Evolutionary conservation across 1,140 invertebrate genomes (phyloP).

Genomic region (Sesamia nonagrioides): DNA sequence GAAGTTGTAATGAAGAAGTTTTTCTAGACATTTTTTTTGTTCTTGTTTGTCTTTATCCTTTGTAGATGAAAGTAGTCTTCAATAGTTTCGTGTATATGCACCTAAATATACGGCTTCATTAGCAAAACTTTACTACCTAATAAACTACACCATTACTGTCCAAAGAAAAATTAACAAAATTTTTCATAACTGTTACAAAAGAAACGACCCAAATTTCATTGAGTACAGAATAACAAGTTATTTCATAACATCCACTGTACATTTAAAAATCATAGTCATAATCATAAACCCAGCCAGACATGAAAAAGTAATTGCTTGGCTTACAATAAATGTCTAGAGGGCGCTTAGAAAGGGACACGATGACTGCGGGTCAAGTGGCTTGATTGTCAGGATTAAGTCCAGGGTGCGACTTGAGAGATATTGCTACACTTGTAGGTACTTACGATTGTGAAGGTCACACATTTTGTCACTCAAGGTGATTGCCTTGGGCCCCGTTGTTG

Average conservation of each 20-base stretch:
- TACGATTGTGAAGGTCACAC: background rate
- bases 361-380: slow-evolving; percentile 35
- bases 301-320: slow-evolving; percentile 35
- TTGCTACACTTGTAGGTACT: slow-evolving; percentile 19
- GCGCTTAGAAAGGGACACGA: slow-evolving; percentile 25
- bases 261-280: slow-evolving; percentile 34
- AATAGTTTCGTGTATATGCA: no score
- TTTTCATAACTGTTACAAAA: background rate
- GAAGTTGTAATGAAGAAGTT: slow-evolving; percentile 20
- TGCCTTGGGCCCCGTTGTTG: background rate
- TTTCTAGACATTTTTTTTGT: background rate
- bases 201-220: background rate
- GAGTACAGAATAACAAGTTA: background rate
- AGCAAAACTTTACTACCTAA: no score
- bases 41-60: background rate
- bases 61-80: no score
- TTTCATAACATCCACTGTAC: background rate
- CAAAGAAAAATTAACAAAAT: no score
- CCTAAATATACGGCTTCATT: no score
- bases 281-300: slow-evolving; percentile 26
- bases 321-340: slow-evolving; percentile 25
- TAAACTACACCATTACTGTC: no score
- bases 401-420: slow-evolving; percentile 19
- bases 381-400: slow-evolving; percentile 41
- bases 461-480: slow-evolving; percentile 18